phyloP scores from a whole-genome alignment of 2,113 vertebrate genomes.

The Mugil cephalus region DNA sequence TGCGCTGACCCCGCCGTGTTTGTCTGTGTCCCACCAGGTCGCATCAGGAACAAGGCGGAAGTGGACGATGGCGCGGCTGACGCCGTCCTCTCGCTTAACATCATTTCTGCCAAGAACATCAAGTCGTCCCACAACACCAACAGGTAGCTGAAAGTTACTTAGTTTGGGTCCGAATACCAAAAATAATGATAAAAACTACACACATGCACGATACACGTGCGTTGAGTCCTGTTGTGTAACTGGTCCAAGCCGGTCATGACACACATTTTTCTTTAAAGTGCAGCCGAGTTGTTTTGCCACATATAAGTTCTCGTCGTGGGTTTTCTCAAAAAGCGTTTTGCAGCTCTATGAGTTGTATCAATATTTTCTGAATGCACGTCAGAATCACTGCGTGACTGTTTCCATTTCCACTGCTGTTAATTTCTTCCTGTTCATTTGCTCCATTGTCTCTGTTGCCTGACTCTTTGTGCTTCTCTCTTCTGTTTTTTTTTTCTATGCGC shows the following conservation, averaged over 20 bases:
- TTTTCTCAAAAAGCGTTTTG: not conserved
- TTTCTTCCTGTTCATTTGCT: conserved; percentile 58
- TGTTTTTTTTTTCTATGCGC: conserved; percentile 62
- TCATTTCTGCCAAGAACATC: conserved; percentile 97
- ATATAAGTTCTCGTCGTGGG: not conserved
- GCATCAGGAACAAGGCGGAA: conserved; percentile 94
- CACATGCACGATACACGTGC: too few relatives aligned
- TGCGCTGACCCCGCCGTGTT: not conserved
- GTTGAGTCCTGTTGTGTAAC: too few relatives aligned
- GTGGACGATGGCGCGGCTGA: conserved; percentile 93
- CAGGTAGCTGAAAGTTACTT: conserved; percentile 82
- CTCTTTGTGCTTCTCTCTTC: conserved; percentile 76
- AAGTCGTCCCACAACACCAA: conserved; percentile 95
- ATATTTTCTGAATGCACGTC: conserved; percentile 36
- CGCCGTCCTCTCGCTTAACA: conserved; percentile 95
- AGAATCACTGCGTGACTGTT: conserved; percentile 58
- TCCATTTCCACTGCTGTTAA: conserved; percentile 58
- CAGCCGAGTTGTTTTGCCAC: not conserved
- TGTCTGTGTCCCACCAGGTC: conserved; percentile 80
- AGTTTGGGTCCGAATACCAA: not conserved
- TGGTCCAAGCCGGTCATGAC: not conserved
- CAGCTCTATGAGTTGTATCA: not conserved
- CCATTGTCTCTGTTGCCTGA: conserved; percentile 74
- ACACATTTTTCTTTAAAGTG: not conserved
- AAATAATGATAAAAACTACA: too few relatives aligned